Evolutionary conservation across 2,888 invertebrate genomes (phyloP).

Genomic region (Aleiodes leptofemur): DNA sequence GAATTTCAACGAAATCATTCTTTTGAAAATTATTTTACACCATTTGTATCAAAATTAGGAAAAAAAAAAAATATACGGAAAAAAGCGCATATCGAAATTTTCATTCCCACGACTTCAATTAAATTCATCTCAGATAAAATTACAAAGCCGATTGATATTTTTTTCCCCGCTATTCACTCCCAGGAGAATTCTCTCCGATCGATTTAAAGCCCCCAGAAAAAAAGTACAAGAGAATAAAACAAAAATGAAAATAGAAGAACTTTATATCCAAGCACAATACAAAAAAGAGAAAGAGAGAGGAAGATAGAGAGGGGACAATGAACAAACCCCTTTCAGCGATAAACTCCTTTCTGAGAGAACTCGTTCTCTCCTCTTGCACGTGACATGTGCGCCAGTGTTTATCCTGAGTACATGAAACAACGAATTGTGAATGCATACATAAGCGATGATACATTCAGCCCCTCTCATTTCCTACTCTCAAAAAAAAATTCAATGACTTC

Average conservation of each 20-base stretch:
- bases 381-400: conserved; percentile 30
- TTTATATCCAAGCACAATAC: conserved; percentile 6
- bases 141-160: too few relatives aligned
- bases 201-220: background rate
- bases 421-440: background rate
- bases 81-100: too few relatives aligned
- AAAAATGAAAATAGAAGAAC: conserved; percentile 7
- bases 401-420: conserved; percentile 27
- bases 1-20: too few relatives aligned
- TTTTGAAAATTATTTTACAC: too few relatives aligned
- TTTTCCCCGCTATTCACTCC: too few relatives aligned
- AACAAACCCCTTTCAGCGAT: background rate
- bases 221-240: background rate
- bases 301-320: background rate
- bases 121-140: too few relatives aligned
- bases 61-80: too few relatives aligned
- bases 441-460: background rate
- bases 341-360: conserved; percentile 18
- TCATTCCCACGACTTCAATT: too few relatives aligned
- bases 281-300: background rate
- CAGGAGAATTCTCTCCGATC: background rate
- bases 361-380: conserved; percentile 6
- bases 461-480: background rate
- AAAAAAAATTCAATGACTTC: conserved; percentile 7
- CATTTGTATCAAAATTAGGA: too few relatives aligned